Conservation (phyloP, 2,888 invertebrate species). For the Stratiomys singularior region DNA sequence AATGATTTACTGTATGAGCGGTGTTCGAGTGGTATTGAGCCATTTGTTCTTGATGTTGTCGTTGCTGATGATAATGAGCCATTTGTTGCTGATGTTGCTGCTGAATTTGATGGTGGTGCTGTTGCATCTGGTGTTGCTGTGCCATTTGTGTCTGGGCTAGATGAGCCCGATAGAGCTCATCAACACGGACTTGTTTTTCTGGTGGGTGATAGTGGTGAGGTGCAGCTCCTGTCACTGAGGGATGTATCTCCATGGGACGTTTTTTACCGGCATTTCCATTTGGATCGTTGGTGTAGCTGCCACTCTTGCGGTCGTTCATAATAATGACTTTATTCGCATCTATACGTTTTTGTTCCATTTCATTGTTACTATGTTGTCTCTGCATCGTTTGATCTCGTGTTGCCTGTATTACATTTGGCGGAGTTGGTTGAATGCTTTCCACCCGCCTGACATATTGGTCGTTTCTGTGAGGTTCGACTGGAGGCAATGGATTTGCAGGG, state of each 20-base stretch:
- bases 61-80: slow-evolving; percentile 51
- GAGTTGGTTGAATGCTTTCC: background rate
- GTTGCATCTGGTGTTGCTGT: slow-evolving; percentile 41
- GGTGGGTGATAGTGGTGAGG: slow-evolving; percentile 45
- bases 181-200: slow-evolving; percentile 49
- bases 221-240: background rate
- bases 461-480: background rate
- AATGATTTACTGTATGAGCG: background rate
- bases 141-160: slow-evolving; percentile 45
- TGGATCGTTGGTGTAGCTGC: background rate
- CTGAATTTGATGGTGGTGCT: slow-evolving; percentile 47
- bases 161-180: slow-evolving; percentile 49
- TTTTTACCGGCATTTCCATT: slow-evolving; percentile 46
- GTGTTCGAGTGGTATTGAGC: background rate
- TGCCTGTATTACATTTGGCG: background rate
- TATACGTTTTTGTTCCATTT: background rate
- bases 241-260: slow-evolving; percentile 54
- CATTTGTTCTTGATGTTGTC: background rate
- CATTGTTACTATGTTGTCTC: background rate
- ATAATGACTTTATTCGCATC: background rate
- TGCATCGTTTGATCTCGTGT: background rate
- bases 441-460: background rate
- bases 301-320: background rate
- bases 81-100: slow-evolving; percentile 54
- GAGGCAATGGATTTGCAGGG: slow-evolving; percentile 45